These are phyloP conservation scores for Diorhabda carinulata DNA, from an alignment of 1,140 invertebrate species.

Conservation along the genomic window DNA sequence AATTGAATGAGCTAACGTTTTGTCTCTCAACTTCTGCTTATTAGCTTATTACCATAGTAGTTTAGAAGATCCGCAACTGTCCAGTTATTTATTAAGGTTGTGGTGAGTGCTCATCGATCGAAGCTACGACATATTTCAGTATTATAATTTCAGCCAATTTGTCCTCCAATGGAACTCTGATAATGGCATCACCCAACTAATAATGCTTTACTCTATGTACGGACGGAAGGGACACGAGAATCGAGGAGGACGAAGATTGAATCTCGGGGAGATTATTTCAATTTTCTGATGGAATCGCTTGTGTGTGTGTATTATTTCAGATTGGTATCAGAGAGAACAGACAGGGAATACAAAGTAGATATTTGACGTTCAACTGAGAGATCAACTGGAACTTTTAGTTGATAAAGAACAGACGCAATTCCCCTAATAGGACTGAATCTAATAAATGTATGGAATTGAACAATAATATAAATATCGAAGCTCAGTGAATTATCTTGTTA, in stretches of 20 bases:
- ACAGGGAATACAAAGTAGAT: constrained; percentile 2
- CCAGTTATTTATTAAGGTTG: constrained; percentile 32
- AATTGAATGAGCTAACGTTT: background rate
- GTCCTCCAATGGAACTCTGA: constrained; percentile 23
- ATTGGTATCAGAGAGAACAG: constrained; percentile 1
- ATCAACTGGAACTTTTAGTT: background rate
- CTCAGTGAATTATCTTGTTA: no score
- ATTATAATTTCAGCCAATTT: constrained; percentile 36
- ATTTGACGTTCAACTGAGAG: background rate
- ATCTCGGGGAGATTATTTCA: background rate
- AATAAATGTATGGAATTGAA: no score
- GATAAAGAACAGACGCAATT: background rate
- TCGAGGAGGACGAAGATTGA: background rate
- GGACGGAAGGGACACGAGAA: background rate
- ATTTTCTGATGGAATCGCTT: constrained; percentile 2
- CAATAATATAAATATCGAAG: no score
- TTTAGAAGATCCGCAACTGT: constrained; percentile 23
- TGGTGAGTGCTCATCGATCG: constrained; percentile 21
- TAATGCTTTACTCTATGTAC: constrained; percentile 19
- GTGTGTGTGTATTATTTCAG: constrained; percentile 2
- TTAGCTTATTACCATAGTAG: background rate
- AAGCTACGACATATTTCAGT: background rate
- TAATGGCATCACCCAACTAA: constrained; percentile 36
- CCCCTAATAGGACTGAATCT: background rate
- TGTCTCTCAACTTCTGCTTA: background rate